These are phyloP conservation scores for Semotilus atromaculatus DNA, from an alignment of 2,797 vertebrate genomes.

Conservation along the genomic window DNA sequence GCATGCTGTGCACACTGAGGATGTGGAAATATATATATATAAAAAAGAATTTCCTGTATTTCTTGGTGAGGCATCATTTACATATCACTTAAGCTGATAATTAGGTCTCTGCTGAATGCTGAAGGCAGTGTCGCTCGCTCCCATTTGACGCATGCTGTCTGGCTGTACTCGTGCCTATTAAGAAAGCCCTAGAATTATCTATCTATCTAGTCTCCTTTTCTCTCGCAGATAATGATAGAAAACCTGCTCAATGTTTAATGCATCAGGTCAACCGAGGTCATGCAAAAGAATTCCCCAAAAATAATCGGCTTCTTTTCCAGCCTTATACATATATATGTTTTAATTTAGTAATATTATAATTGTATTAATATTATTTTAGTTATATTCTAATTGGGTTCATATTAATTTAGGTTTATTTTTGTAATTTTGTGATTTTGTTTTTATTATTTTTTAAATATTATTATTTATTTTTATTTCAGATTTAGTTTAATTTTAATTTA, in stretches of 20 bases:
- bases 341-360: too few species aligned
- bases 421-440: too few species aligned
- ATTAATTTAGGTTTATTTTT: too few species aligned
- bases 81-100: conserved; percentile 28
- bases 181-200: conserved; percentile 30
- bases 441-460: too few species aligned
- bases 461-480: too few species aligned
- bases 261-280: neutral
- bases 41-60: too few species aligned
- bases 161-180: conserved; percentile 18
- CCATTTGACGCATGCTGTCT: conserved; percentile 12
- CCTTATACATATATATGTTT: too few species aligned
- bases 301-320: too few species aligned
- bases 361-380: too few species aligned
- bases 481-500: too few species aligned
- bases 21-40: conserved; percentile 21
- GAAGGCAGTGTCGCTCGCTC: neutral
- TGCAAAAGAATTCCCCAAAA: neutral
- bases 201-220: conserved; percentile 17
- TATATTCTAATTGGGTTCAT: too few species aligned
- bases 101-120: conserved; percentile 41
- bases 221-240: conserved; percentile 44
- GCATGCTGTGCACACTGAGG: conserved; percentile 63
- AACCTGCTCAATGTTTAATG: conserved; percentile 55
- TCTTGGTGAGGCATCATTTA: conserved; percentile 35